These are phyloP conservation scores for Diachrysia chrysitis DNA, from an alignment of 2,888 invertebrate genomes.

Conservation along the genomic window DNA sequence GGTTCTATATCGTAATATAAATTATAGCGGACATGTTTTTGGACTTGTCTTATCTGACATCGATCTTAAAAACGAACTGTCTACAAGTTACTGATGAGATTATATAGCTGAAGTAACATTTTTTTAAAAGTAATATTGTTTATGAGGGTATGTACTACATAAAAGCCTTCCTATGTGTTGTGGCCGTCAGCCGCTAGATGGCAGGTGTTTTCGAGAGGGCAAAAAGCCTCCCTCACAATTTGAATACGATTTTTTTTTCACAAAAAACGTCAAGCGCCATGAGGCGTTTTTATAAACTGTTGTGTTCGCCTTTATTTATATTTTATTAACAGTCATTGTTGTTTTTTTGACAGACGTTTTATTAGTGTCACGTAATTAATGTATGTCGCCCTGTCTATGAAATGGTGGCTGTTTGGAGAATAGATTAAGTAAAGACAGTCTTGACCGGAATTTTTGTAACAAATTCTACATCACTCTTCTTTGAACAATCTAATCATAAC, in stretches of 20 bases:
- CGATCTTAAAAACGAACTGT: no score
- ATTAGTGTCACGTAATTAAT: slow-evolving; percentile 57
- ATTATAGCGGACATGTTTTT: no score
- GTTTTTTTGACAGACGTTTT: slow-evolving; percentile 57
- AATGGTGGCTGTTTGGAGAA: neutral
- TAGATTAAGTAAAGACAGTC: neutral
- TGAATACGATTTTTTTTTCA: slow-evolving; percentile 76
- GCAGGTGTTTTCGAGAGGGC: slow-evolving; percentile 72
- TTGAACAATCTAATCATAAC: no score
- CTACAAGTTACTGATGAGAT: no score
- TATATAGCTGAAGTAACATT: no score
- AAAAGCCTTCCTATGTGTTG: slow-evolving; percentile 47
- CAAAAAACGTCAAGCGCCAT: slow-evolving; percentile 58
- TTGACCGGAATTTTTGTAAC: neutral
- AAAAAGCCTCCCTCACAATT: slow-evolving; percentile 75
- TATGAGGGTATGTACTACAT: slow-evolving; percentile 33
- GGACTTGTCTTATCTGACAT: no score
- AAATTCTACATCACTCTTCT: neutral
- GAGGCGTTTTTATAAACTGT: slow-evolving; percentile 61
- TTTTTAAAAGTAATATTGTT: no score
- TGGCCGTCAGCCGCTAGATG: slow-evolving; percentile 59
- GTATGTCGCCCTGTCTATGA: slow-evolving; percentile 21
- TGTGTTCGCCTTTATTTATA: slow-evolving; percentile 60
- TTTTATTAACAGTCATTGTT: slow-evolving; percentile 67
- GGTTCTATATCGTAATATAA: no score